These are phyloP conservation scores for Paraplagusia blochii DNA, from an alignment of 2,113 vertebrate species.

Conservation along the genomic window DNA sequence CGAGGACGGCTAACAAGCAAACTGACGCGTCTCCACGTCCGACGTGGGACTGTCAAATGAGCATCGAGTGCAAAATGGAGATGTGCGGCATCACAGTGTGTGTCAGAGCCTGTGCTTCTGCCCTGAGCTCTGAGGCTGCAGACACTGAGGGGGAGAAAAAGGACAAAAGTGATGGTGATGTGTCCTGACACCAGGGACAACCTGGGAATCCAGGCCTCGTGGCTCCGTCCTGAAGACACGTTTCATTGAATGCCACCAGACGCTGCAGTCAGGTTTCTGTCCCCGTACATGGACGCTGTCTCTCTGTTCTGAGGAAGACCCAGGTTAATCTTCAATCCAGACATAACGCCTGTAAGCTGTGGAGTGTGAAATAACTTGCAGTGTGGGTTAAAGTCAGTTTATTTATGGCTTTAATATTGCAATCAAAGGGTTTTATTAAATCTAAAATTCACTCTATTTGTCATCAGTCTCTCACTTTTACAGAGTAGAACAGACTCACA, in stretches of 20 bases:
- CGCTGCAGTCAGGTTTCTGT: constrained; percentile 46
- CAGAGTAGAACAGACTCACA: no score
- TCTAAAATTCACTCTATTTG: no score
- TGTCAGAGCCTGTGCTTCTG: constrained; percentile 16
- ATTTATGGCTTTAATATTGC: no score
- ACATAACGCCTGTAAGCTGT: constrained; percentile 29
- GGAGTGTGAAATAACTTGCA: constrained; percentile 35
- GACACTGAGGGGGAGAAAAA: constrained; percentile 59
- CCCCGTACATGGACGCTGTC: constrained; percentile 35
- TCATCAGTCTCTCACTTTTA: no score
- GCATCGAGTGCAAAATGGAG: constrained; percentile 47
- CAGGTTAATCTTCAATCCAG: constrained; percentile 40
- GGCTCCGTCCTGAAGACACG: constrained; percentile 53
- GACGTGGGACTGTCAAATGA: constrained; percentile 45
- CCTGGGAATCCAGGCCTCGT: constrained; percentile 53
- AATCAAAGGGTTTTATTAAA: no score
- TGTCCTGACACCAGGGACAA: constrained; percentile 63
- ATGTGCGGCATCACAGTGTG: constrained; percentile 31
- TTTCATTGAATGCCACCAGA: constrained; percentile 58
- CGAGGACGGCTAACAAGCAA: constrained; percentile 17
- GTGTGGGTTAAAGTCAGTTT: no score
- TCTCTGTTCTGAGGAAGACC: constrained; percentile 48
- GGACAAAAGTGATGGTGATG: constrained; percentile 68
- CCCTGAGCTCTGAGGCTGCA: constrained; percentile 54
- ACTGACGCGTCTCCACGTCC: constrained; percentile 17